Evolutionary conservation across 2,113 vertebrate genomes (phyloP), one percentile per base, ranked within the genome.

Genomic region (Columba janthina): DNA sequence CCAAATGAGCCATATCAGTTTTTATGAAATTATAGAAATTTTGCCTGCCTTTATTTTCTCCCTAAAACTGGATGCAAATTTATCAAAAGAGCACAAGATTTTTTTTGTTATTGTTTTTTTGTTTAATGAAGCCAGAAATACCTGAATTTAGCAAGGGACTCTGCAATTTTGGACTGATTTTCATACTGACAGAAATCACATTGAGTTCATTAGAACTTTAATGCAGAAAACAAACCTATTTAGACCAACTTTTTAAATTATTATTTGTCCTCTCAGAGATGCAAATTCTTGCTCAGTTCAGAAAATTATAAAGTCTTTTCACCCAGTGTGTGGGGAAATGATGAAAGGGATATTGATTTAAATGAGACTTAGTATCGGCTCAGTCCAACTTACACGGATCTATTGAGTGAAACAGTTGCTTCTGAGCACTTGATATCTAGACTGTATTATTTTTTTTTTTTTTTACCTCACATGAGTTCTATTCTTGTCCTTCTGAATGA

Each of bases 61-160:
- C 10, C 3, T 77, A 46, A 89, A 40, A 44, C 18, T 61, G 11
- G 1, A 4, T 4, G 0, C 6, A 70, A 85, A 11, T 65, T 40
- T 17, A 56, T n/a, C 6, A 69, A 87, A 81, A 72, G 14, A 67
- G 3, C 11, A 18, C 0, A 3, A 42, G 5, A 6, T 1, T 3
- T 22, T 61, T 61, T 10, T 42, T 57, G 1, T 24, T 76, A 9
- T 18, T 53, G 10, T 0, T 65, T 62, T 76, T 76, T 76, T 73
- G 4, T 51, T 89, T 60, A 48, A 20, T 50, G 22, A 48, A 48
- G 15, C 9, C 13, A 50, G 38, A 74, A 84, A 56, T 67, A 48
- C 9, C n/a, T 66, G 22, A 42, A 38, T 78, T 93, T 85, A 71
- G 3, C 9, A 71, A 93, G 4, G 2, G 9, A 38, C 2, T 25